Evolutionary conservation across 2,797 vertebrate genomes (phyloP).

Genomic region (Coccyzus lansbergi): DNA sequence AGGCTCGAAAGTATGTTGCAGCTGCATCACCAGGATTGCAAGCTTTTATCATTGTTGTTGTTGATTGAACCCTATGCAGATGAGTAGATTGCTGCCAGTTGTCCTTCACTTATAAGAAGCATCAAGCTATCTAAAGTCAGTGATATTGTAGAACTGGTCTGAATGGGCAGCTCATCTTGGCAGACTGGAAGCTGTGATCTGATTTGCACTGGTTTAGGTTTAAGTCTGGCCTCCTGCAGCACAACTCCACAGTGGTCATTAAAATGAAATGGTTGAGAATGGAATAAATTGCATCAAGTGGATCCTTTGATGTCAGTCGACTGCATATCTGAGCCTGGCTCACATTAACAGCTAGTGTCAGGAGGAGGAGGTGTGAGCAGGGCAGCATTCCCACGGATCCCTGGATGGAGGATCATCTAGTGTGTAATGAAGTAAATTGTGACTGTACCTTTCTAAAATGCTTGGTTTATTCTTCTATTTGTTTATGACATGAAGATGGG

Average conservation of each 20-base stretch:
- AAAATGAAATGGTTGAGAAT: background rate
- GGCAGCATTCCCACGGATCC: background rate
- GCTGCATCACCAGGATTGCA: background rate
- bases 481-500: background rate
- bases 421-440: background rate
- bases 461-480: slow-evolving; percentile 2
- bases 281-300: background rate
- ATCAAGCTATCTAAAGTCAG: background rate
- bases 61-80: background rate
- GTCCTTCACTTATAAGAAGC: background rate
- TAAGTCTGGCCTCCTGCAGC: background rate
- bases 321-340: background rate
- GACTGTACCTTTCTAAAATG: background rate
- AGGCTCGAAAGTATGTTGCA: background rate
- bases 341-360: fast-evolving
- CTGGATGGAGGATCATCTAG: background rate
- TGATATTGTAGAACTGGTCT: background rate
- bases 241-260: background rate
- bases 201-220: background rate
- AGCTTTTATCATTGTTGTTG: background rate
- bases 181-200: background rate
- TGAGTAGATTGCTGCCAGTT: background rate
- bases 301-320: background rate
- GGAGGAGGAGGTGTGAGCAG: background rate
- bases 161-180: background rate